phyloP scores from a whole-genome alignment of 2,113 vertebrate genomes.

The Orientallactaga bullata region DNA sequence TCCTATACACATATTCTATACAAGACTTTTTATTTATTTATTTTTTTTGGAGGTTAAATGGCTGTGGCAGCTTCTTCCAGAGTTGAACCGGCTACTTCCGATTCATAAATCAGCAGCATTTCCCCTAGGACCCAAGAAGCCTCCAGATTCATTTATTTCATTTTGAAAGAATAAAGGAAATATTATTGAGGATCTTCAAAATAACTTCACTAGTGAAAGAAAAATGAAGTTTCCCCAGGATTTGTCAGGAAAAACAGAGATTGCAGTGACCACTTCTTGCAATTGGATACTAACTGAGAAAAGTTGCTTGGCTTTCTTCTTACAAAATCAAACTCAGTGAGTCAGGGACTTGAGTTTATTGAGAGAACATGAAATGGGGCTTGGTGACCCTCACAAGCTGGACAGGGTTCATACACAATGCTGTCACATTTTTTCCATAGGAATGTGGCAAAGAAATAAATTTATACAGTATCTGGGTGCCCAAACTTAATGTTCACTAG shows the following conservation, averaged over 20 bases:
- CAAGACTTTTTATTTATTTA: constrained; percentile 23
- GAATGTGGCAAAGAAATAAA: constrained; percentile 61
- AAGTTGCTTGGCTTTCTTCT: constrained; percentile 69
- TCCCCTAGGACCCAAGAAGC: constrained; percentile 41
- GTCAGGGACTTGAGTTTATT: constrained; percentile 72
- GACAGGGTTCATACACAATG: constrained; percentile 54
- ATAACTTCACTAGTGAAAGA: constrained; percentile 12
- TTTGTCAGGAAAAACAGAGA: constrained; percentile 61
- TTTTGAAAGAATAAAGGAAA: constrained; percentile 53
- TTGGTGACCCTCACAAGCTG: constrained; percentile 55
- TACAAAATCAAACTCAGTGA: constrained; percentile 51
- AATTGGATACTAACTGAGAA: constrained; percentile 58
- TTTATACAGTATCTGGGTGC: constrained; percentile 62
- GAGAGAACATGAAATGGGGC: constrained; percentile 59
- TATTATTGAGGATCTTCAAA: constrained; percentile 57
- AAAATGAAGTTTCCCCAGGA: constrained; percentile 33
- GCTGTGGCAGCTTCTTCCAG: constrained; percentile 16
- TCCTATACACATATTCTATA: not conserved
- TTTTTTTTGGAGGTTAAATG: constrained; percentile 68
- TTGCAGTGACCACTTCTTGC: constrained; percentile 67
- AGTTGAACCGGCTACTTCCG: constrained; percentile 1
- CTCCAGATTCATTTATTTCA: constrained; percentile 62
- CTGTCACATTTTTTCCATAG: constrained; percentile 58
- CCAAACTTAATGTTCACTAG: constrained; percentile 41
- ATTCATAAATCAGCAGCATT: constrained; percentile 68